Percentiles rank a stretch among this genome's conserved stretches.
Conservation (phyloP, 2,888 invertebrate species). For the Phyllotreta cruciferae region DNA sequence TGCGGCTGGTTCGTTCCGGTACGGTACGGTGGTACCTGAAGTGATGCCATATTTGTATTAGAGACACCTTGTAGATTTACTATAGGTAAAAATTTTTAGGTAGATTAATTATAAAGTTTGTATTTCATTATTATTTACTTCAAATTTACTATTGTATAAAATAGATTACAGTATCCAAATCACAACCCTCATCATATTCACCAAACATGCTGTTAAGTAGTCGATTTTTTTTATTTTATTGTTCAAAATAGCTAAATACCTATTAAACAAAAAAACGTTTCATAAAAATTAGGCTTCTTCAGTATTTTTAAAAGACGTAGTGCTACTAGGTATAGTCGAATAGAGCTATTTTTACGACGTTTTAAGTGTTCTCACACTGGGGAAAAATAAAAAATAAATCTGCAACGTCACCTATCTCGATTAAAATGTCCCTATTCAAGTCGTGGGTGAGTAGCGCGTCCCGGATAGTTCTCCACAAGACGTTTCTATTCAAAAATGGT, state of each 20-base stretch:
- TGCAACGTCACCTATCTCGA: conserved; percentile 24
- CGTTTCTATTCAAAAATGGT: conserved; percentile 25
- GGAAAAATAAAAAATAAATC: conserved; percentile 1
- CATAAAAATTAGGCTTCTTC: not conserved
- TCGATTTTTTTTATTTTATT: no score
- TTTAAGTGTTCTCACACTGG: conserved; percentile 13
- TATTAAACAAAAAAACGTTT: not conserved
- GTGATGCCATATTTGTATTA: conserved; percentile 13
- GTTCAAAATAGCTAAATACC: no score
- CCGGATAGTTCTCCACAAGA: conserved; percentile 20
- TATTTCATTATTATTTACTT: no score
- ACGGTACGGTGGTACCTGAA: conserved; percentile 9
- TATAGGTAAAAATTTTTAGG: no score
- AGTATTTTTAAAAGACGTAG: conserved; percentile 2
- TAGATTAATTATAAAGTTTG: no score
- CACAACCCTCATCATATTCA: no score
- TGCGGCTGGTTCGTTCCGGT: not conserved
- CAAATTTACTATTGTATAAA: no score
- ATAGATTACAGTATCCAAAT: no score
- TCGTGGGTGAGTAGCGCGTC: conserved; percentile 19
- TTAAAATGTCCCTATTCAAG: conserved; percentile 30
- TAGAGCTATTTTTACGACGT: conserved; percentile 23
- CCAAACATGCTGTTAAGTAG: no score
- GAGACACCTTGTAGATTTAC: not conserved
- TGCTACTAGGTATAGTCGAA: conserved; percentile 10